These are phyloP conservation scores for Saguinus midas DNA, from an alignment of 2,113 vertebrate genomes.

Conservation along the genomic window DNA sequence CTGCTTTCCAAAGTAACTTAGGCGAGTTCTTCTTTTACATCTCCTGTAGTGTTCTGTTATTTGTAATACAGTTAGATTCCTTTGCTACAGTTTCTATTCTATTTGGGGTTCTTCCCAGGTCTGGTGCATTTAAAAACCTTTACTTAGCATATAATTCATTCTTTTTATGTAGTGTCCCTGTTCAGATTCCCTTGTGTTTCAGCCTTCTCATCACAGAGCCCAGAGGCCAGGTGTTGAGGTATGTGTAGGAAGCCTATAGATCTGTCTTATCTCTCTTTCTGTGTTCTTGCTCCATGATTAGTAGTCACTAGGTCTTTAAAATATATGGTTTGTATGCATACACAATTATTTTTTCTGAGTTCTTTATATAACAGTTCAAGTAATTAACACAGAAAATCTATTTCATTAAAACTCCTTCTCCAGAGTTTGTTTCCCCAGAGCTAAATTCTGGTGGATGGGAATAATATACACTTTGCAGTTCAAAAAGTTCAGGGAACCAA, in stretches of 20 bases:
- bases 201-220: neutral
- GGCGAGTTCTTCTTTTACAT: neutral
- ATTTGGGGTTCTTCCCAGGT: neutral
- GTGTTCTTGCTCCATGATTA: neutral
- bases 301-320: neutral
- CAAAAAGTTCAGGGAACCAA: neutral
- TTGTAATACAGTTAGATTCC: neutral
- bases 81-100: slow-evolving; percentile 20
- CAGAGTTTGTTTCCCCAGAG: neutral
- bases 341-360: neutral
- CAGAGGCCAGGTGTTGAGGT: neutral
- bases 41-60: neutral
- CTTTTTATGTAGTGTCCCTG: neutral
- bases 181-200: neutral
- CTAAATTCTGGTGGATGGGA: neutral
- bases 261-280: neutral
- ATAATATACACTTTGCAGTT: neutral
- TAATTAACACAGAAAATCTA: neutral
- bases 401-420: neutral
- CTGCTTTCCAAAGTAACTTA: neutral
- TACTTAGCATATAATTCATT: neutral
- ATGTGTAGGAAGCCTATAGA: neutral
- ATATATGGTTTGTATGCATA: neutral
- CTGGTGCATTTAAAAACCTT: too few species aligned
- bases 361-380: neutral